These are phyloP conservation scores for Sinosuthora webbiana DNA, from an alignment of 2,113 vertebrate genomes.

Conservation along the genomic window DNA sequence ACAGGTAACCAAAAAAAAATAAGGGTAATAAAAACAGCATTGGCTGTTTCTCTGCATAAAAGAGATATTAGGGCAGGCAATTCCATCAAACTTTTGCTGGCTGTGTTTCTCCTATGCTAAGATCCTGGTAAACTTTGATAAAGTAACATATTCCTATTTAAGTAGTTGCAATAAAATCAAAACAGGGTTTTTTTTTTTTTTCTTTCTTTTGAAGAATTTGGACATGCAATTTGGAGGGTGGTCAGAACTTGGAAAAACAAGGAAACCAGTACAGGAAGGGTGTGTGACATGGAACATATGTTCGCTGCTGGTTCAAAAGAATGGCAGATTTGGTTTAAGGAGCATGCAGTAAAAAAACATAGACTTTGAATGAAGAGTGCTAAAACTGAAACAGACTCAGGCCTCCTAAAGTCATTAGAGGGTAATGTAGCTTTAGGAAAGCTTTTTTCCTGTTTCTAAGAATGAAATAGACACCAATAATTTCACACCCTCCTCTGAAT, in stretches of 20 bases:
- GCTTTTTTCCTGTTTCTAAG: neutral
- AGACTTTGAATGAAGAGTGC: neutral
- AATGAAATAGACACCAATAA: neutral
- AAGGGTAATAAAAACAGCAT: neutral
- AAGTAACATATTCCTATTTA: neutral
- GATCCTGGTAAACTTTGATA: neutral
- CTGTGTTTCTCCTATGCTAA: neutral
- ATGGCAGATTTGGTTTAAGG: neutral
- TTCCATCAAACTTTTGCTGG: neutral
- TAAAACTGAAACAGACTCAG: neutral
- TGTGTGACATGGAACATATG: neutral
- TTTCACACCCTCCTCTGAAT: neutral
- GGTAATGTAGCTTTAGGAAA: neutral
- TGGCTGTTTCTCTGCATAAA: neutral
- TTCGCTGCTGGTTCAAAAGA: neutral
- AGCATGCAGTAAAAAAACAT: neutral
- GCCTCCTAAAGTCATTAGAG: neutral
- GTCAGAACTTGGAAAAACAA: neutral
- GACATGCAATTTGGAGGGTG: neutral
- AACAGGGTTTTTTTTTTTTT: neutral
- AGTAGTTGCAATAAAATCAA: neutral
- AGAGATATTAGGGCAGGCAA: neutral
- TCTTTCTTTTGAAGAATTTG: neutral
- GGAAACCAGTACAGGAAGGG: neutral
- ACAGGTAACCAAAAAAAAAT: neutral